phyloP scores from a whole-genome alignment of 2,797 vertebrate species.

The Lerista edwardsae region DNA sequence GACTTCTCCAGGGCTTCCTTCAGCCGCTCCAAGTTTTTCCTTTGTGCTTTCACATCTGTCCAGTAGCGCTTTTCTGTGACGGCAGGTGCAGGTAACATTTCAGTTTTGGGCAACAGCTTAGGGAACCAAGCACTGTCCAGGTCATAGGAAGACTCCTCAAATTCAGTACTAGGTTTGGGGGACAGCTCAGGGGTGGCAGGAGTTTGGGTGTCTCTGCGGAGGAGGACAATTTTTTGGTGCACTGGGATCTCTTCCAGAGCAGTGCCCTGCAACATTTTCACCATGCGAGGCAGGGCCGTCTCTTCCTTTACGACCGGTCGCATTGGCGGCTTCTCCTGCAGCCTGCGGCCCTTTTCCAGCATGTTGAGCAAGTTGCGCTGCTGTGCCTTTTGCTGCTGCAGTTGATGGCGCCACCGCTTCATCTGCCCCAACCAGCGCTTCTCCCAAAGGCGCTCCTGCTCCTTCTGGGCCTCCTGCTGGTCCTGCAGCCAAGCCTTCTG shows the following conservation, averaged over 20 bases:
- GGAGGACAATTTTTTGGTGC: not conserved
- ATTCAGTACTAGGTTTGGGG: not conserved
- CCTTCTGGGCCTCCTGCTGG: constrained; percentile 15
- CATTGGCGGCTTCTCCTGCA: not conserved
- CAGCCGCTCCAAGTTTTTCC: constrained; percentile 64
- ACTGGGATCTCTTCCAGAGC: not conserved
- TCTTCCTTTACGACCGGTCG: not conserved
- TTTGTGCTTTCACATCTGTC: constrained; percentile 65
- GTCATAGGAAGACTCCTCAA: not conserved
- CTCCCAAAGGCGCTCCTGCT: not conserved
- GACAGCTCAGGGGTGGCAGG: not conserved
- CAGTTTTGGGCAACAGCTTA: not conserved
- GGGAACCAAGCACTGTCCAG: not conserved
- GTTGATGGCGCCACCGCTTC: not conserved
- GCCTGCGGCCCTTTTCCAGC: not conserved
- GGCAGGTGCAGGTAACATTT: not conserved
- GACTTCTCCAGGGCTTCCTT: constrained; percentile 47
- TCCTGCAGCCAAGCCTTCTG: not conserved
- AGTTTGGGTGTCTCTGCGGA: not conserved
- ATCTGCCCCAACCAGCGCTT: not conserved
- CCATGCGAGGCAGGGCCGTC: not conserved
- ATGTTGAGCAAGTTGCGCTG: not conserved
- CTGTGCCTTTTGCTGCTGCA: not conserved
- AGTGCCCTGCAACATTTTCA: not conserved
- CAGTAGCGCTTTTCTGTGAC: constrained; percentile 52